phyloP scores from a whole-genome alignment of 2,113 vertebrate species.

The Centropus bengalensis region DNA sequence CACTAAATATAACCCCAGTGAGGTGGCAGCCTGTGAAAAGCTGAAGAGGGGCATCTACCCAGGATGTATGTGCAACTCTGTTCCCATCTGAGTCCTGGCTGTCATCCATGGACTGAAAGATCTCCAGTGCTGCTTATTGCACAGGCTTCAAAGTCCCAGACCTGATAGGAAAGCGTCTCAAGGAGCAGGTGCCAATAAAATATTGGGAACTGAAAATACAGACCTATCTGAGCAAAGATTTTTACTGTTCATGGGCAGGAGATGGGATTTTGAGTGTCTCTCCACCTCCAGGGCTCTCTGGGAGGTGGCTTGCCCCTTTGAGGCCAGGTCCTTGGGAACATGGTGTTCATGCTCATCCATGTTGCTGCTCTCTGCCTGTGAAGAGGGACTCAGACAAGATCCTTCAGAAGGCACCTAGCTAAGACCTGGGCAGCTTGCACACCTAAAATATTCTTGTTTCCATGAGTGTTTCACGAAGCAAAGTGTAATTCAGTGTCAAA shows the following conservation, averaged over 20 bases:
- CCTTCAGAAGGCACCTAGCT: rapidly evolving
- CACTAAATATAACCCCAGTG: conserved; percentile 63
- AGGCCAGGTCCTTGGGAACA: background rate
- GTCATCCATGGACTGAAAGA: background rate
- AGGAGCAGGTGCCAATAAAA: background rate
- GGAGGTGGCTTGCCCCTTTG: background rate
- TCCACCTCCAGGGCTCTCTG: background rate
- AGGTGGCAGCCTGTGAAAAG: conserved; percentile 57
- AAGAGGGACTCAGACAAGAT: background rate
- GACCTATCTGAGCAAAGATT: background rate
- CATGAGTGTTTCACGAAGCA: background rate
- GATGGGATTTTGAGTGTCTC: background rate
- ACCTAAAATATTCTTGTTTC: background rate
- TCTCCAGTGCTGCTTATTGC: background rate
- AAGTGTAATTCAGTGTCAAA: background rate
- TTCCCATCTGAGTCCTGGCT: background rate
- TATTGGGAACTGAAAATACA: background rate
- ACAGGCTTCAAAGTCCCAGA: background rate
- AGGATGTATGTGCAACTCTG: background rate
- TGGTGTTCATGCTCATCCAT: rapidly evolving
- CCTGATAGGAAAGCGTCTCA: background rate
- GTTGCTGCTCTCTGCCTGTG: background rate
- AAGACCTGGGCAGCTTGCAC: background rate
- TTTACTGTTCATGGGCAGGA: background rate
- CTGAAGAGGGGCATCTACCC: conserved; percentile 19